Evolutionary conservation across 2,113 vertebrate species (phyloP).

Genomic region (Clarias batrachus): DNA sequence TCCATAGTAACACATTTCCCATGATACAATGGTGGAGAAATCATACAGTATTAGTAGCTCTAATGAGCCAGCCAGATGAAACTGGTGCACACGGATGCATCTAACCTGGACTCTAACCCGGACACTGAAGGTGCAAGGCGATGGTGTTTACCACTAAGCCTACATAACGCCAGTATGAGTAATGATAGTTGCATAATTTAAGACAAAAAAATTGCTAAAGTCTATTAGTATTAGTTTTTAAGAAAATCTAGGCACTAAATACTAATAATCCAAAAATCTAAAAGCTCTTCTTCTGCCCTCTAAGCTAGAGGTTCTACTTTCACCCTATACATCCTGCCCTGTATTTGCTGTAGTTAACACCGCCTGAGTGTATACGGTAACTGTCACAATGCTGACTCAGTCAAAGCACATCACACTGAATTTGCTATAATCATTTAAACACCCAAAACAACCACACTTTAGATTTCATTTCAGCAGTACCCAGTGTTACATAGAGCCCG

Average conservation of each 20-base stretch:
- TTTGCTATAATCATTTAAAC: not conserved
- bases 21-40: not conserved
- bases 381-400: not conserved
- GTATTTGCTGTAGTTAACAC: not conserved
- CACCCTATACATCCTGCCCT: not conserved
- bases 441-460: not conserved
- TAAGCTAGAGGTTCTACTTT: not conserved
- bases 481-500: not conserved
- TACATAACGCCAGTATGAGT: not conserved
- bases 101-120: too few relatives aligned
- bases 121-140: too few relatives aligned
- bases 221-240: not conserved
- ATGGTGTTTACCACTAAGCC: too few relatives aligned
- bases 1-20: not conserved
- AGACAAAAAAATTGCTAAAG: not conserved
- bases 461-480: conserved; percentile 6
- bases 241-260: not conserved
- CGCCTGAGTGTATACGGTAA: not conserved
- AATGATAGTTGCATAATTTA: not conserved
- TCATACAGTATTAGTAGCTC: not conserved
- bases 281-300: not conserved
- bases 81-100: too few relatives aligned
- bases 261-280: not conserved
- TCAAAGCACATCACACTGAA: not conserved
- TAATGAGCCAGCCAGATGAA: not conserved